Base-by-base conservation (phyloP, 1,140 invertebrate genomes). In the Lutraria rhynchaena region DNA sequence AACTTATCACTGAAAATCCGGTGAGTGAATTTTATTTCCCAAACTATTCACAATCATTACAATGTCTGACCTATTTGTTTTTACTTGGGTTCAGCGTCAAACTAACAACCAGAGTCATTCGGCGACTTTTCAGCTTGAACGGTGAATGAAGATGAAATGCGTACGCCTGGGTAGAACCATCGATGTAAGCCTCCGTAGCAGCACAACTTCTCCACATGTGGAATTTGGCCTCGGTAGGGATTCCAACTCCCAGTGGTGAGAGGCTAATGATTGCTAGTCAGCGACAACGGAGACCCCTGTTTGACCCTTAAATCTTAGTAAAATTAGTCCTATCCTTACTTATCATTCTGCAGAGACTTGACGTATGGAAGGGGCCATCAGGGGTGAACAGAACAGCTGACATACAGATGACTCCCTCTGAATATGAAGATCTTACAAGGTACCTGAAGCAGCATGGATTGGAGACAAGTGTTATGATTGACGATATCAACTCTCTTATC, bases 321-420 rank as follows among this genome's bases (percentile, higher is more conserved):
- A 11, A 19, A 11, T 49, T 49, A 11, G 19, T 49, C 19, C 19
- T 49, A 49, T 24, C 15, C 53, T 55, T 55, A 55, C 11, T 19
- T 1, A 19, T 35, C 1, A n/a, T 3, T 27, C 41, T 73, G 33
- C 33, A 74, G 71, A 17, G n/a, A 4, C 24, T 74, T 19, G 71
- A 74, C n/a, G 41, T 74, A 41, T 74, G 71, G 71, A 51, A 53
- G 7, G 71, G 19, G 44, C 71, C 71, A 44, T 58, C 71, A 0
- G 31, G 71, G 53, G 71, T 60, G 17, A 58, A 37, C 22, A 57
- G 22, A 1, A 19, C 71, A 17, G 71, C 60, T 22, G 71, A 74
- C 31, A 60, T 74, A 24, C 71, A 17, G 3, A 13, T 74, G 35
- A 55, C 71, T 17, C 55, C 71, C 5, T 58, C 44, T 22, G 55